phyloP scores from a whole-genome alignment of 1,140 invertebrate genomes.

The Orius laevigatus region DNA sequence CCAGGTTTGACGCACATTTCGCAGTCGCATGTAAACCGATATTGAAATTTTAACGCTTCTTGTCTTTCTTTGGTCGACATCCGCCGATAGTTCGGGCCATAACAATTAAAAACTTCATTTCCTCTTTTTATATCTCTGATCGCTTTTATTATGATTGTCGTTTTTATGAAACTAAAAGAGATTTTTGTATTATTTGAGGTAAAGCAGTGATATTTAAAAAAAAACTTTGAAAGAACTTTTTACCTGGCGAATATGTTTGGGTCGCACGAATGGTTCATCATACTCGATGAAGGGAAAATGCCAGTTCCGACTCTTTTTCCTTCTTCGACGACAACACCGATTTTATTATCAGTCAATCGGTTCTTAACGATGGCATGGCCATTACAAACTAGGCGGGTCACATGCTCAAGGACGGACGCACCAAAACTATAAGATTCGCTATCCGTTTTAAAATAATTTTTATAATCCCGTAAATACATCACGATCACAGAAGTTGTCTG shows the following conservation, averaged over 20 bases:
- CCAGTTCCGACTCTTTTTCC: slow-evolving; percentile 59
- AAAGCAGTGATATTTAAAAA: background rate
- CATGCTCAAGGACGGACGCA: slow-evolving; percentile 45
- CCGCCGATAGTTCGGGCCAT: slow-evolving; percentile 30
- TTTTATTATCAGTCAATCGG: slow-evolving; percentile 22
- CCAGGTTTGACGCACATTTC: background rate
- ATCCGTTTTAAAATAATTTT: slow-evolving; percentile 21
- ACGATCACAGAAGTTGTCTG: background rate
- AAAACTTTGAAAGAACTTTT: slow-evolving; percentile 14
- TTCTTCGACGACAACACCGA: slow-evolving; percentile 19
- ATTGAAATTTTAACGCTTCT: slow-evolving; percentile 17
- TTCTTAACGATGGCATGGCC: slow-evolving; percentile 51
- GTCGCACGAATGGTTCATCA: slow-evolving; percentile 84
- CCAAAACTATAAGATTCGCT: slow-evolving; percentile 28
- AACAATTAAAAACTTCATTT: slow-evolving; percentile 56
- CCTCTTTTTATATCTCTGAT: slow-evolving; percentile 33
- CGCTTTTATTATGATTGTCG: slow-evolving; percentile 37
- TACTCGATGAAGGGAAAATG: slow-evolving; percentile 72
- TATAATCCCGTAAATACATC: slow-evolving; percentile 2
- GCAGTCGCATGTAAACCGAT: slow-evolving; percentile 7
- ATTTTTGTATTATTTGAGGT: no score
- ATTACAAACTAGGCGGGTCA: slow-evolving; percentile 64
- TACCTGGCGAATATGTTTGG: slow-evolving; percentile 66
- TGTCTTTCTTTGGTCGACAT: no score
- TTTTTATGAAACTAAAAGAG: slow-evolving; percentile 29